phyloP scores from a whole-genome alignment of 1,140 invertebrate species.

The Zaprionus kolodkinae region DNA sequence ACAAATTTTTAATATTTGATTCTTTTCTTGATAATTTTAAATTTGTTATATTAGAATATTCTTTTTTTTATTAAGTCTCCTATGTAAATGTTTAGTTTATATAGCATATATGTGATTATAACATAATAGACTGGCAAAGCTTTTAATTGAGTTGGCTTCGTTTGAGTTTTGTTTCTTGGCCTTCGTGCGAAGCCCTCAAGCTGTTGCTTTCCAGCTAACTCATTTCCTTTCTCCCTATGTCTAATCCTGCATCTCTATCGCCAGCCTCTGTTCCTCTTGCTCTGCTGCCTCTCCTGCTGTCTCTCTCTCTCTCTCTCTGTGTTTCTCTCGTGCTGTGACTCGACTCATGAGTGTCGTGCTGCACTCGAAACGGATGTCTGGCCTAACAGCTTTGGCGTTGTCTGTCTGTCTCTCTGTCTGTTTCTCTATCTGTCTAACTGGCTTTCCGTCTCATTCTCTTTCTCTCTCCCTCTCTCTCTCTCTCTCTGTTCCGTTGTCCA shows the following conservation, averaged over 20 bases:
- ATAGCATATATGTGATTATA: not conserved
- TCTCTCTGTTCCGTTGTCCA: conserved; percentile 25
- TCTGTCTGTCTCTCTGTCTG: conserved; percentile 8
- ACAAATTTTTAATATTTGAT: no score
- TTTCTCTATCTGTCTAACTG: not conserved
- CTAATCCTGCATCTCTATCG: conserved; percentile 4
- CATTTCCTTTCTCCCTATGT: conserved; percentile 36
- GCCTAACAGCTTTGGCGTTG: conserved; percentile 31
- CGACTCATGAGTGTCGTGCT: conserved; percentile 14
- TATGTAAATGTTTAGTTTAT: not conserved
- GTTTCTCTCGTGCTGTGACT: no score
- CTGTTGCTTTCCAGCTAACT: conserved; percentile 18
- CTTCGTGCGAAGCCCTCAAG: not conserved
- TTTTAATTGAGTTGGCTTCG: conserved; percentile 6
- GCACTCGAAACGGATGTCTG: conserved; percentile 46
- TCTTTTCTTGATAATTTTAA: no score
- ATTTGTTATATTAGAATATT: no score
- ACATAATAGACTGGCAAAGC: not conserved
- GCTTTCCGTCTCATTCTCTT: not conserved
- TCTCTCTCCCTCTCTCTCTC: conserved; percentile 8
- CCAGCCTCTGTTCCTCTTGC: not conserved
- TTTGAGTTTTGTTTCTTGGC: not conserved
- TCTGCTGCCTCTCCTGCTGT: no score
- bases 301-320: not conserved
- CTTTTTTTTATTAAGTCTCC: not conserved